Evolutionary conservation across 2,797 vertebrate species (phyloP), one percentile per base, ranked within the genome.

Genomic region (Aotus griseimembra): DNA sequence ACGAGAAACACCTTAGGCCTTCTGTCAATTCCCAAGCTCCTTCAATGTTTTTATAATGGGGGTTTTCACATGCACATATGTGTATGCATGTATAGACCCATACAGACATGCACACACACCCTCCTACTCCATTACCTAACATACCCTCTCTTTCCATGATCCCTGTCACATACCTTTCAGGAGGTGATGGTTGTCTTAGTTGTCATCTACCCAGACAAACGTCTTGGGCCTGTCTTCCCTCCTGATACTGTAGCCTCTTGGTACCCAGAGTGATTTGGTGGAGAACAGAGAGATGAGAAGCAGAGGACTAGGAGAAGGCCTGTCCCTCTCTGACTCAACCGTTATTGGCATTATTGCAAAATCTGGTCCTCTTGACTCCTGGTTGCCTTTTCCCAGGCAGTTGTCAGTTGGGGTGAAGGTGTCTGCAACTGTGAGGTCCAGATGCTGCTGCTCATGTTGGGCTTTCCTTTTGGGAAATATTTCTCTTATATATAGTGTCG

Each of bases 401-500:
- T 67, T 85, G 39, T 88, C 58, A 33, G 12, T 79, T 48, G 77
- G 76, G 72, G 20, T 44, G 6, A 48, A 48, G 75, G 46, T 57
- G 50, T 77, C 46, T 90, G 41, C 80, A 76, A 20, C 89, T 75
- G 12, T 84, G 96, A 93, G 57, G 57, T 55, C 67, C 55, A n/a
- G 81, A 90, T 50, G 83, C 94, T 91, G 95, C 82, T 92, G 58
- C 83, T 95, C 76, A 75, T 94, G 46, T 55, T 55, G 24, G 85
- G 61, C 86, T 91, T 94, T 91, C 87, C 90, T n/a, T 89, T 70
- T 79, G 89, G 96, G 96, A 80, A 73, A 82, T 84, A 41, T 70
- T 77, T 95, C 79, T 93, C 73, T 94, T 95, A 95, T 95, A 96
- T 97, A 97, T 97, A 92, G 93, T 96, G 57, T 93, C 83, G 95